Evolutionary conservation across 2,797 vertebrate species (phyloP), one percentile per base, ranked within the genome.

Genomic region (Cyprinodon diabolis): DNA sequence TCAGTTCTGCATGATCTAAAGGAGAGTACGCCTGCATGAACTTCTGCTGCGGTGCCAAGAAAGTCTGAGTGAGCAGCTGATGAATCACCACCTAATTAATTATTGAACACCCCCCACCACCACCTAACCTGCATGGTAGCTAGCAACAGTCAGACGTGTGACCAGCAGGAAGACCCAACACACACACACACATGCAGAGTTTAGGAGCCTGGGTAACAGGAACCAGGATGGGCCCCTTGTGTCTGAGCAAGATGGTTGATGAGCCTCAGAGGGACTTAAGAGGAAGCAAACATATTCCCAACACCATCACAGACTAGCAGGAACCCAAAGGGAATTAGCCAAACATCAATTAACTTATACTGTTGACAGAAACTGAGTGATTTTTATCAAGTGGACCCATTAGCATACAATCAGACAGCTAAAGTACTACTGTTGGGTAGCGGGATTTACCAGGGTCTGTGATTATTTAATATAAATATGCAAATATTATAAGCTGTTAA

Each of bases 221-320:
- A 81, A 8, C 67, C 1, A 55, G 52, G 43, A 84, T 51, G 76
- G 37, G 19, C n/a, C 37, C 66, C 15, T 13, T 0, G 15, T 12
- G 6, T 83, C 55, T 79, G 43, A 79, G 71, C 78, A 73, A 74
- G 90, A 90, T 85, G 83, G 71, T n/a, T 78, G 81, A 87, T 85
- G 73, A 89, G 81, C 72, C 89, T 74, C 87, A 15, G 67, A 86
- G 79, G 89, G 89, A 89, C 83, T 84, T 71, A 76, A 72, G 75
- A 89, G 91, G 88, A 92, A 88, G 75, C 43, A 65, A 77, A 48
- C 49, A 37, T 84, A 85, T 87, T 86, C 86, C 84, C 89, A 88
- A 66, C 54, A 9, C 49, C 48, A 74, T 56, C 43, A 77, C 69
- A 75, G 58, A 86, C 57, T 37, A 71, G 78, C 66, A 43, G 60